Conservation (phyloP, 2,797 vertebrate genomes). For the Bufotes viridis region DNA sequence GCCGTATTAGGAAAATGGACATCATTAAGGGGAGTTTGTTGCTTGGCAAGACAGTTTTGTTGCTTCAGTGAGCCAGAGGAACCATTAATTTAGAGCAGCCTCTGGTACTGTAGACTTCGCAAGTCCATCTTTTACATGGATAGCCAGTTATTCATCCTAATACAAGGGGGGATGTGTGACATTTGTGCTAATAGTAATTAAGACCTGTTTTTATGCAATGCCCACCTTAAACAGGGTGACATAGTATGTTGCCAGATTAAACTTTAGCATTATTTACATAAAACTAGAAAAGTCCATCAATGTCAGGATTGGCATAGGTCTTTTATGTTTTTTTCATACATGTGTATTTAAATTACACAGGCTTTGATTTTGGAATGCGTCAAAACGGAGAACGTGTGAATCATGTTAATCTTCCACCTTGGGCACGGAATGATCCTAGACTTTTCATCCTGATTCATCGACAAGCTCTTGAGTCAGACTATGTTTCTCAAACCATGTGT, state of each 20-base stretch:
- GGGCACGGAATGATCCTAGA: slow-evolving; percentile 95
- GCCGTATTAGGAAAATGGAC: no score
- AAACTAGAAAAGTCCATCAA: background rate
- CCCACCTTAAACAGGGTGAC: background rate
- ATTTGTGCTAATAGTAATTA: no score
- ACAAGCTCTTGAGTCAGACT: slow-evolving; percentile 95
- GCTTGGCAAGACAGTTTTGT: no score
- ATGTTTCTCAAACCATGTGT: slow-evolving; percentile 95
- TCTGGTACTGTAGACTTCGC: no score
- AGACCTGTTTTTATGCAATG: no score
- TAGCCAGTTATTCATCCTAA: no score
- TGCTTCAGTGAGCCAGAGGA: no score
- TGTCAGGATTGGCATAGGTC: background rate
- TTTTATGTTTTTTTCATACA: background rate
- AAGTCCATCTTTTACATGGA: no score
- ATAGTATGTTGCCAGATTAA: background rate
- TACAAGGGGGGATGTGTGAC: no score
- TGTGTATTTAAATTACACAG: slow-evolving; percentile 69
- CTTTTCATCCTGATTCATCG: slow-evolving; percentile 96
- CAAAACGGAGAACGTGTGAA: slow-evolving; percentile 97
- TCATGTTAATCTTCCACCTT: slow-evolving; percentile 94
- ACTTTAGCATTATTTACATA: background rate
- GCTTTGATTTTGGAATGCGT: slow-evolving; percentile 97
- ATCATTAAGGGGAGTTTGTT: no score
- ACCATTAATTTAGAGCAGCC: no score